Conservation (phyloP, 2,113 vertebrate species). For the Ochotona curzoniae region DNA sequence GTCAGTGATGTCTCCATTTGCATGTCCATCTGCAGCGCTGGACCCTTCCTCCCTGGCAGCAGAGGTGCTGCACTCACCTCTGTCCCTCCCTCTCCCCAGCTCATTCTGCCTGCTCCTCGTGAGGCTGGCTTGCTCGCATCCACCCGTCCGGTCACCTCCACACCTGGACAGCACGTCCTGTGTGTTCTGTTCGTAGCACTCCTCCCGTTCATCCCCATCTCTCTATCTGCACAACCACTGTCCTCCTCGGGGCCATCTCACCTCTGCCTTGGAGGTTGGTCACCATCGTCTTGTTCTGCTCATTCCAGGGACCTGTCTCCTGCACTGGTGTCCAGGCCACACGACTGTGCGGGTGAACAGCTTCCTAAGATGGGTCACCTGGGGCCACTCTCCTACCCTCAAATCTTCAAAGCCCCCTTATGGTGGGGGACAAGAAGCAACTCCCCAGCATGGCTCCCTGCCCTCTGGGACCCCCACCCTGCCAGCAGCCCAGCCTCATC, state of each 20-base stretch:
- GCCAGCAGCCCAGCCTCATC: not conserved
- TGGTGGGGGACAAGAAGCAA: not conserved
- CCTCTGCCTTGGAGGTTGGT: not conserved
- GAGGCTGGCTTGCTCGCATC: not conserved
- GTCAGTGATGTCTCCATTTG: too few species aligned
- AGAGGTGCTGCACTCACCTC: too few species aligned
- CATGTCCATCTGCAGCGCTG: not conserved
- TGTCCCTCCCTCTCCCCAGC: accelerated
- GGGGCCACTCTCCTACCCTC: not conserved
- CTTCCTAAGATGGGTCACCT: not conserved
- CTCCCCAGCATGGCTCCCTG: too few species aligned
- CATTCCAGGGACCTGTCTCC: accelerated
- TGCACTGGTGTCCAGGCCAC: not conserved
- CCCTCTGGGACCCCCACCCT: too few species aligned
- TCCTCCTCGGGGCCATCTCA: not conserved
- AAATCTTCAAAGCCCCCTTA: not conserved
- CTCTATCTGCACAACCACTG: accelerated
- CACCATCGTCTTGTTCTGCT: not conserved
- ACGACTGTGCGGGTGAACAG: not conserved
- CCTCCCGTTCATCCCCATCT: not conserved
- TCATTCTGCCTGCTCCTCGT: too few species aligned
- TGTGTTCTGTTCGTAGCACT: not conserved
- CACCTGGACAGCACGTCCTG: not conserved
- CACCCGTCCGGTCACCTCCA: too few species aligned
- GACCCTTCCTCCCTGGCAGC: accelerated